Evolutionary conservation across 2,797 vertebrate species (phyloP), one percentile per base, ranked within the genome.

Genomic region (Gallirallus australis): DNA sequence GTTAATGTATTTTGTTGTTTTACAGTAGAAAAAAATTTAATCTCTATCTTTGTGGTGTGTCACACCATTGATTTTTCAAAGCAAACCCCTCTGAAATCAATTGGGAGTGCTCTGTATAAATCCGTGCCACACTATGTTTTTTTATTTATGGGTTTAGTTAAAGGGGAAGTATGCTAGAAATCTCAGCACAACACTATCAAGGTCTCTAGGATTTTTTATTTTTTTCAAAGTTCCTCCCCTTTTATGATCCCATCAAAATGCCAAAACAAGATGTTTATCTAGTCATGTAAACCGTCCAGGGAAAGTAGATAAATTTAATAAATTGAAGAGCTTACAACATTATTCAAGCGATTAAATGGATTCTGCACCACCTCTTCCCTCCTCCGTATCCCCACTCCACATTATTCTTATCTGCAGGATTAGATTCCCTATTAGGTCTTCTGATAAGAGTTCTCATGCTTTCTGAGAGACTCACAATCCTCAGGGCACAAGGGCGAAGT

Each of bases 291-390:
- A 92, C 77, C 0, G 0, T 25, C 61, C 2, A 0, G 50, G 53
- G 53, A 89, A 96, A 96, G 80, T 80, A 95, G 89, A 95, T 94
- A 89, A 90, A 92, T 69, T 64, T 89, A 94, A 78, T 79, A 89
- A 95, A 95, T 39, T 83, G 48, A 86, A 66, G 40, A 89, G 60
- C 48, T 93, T 93, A 94, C 54, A 81, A 39, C 59, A 68, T 91
- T 54, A 75, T 85, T 93, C 71, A 87, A 75, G 77, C 0, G 2
- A 83, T 90, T 94, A 83, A 96, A 87, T 82, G 24, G 63, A 89
- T 95, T 95, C 86, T 77, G 24, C 63, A 81, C 39, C 42, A 92
- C 42, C 31, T 94, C 42, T 93, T 94, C 35, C 45, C 77, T 82
- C 69, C 59, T 64, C 54, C 7, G 3, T 92, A 80, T 77, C 88